These are phyloP conservation scores for Drosophila engyochracea DNA, from an alignment of 2,888 invertebrate genomes.

Conservation along the genomic window DNA sequence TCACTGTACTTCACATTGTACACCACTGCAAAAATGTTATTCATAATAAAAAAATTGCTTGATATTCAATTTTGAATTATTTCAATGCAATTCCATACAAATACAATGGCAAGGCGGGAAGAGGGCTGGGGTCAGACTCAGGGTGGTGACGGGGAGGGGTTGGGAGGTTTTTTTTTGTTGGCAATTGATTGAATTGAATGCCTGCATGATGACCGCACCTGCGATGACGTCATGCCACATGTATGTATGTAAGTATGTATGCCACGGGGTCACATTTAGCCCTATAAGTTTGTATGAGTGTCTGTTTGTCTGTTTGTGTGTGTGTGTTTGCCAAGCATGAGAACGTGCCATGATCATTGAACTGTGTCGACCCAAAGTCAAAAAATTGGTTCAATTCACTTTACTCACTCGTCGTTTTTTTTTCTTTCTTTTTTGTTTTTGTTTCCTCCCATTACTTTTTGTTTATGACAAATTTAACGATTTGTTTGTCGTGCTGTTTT, in stretches of 20 bases:
- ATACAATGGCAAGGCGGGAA: not conserved
- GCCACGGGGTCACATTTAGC: conserved; percentile 47
- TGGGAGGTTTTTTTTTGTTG: not conserved
- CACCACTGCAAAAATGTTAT: not conserved
- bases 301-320: conserved; percentile 8
- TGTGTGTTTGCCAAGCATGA: conserved; percentile 32
- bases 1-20: not conserved
- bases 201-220: conserved; percentile 60
- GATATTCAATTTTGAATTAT: conserved; percentile 23
- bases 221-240: conserved; percentile 54
- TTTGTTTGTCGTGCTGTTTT: conserved; percentile 45
- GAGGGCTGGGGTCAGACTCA: not conserved
- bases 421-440: not conserved
- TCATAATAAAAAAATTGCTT: not conserved
- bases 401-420: not conserved
- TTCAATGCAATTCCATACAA: conserved; percentile 22
- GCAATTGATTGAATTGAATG: conserved; percentile 18
- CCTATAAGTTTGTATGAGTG: conserved; percentile 29
- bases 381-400: conserved; percentile 30
- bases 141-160: not conserved
- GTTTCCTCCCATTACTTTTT: conserved; percentile 19
- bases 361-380: conserved; percentile 47
- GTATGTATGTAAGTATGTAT: conserved; percentile 22
- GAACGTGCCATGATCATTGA: conserved; percentile 65
- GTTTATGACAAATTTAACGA: conserved; percentile 50